phyloP scores from a whole-genome alignment of 2,113 vertebrate species.

The Larimichthys crocea region DNA sequence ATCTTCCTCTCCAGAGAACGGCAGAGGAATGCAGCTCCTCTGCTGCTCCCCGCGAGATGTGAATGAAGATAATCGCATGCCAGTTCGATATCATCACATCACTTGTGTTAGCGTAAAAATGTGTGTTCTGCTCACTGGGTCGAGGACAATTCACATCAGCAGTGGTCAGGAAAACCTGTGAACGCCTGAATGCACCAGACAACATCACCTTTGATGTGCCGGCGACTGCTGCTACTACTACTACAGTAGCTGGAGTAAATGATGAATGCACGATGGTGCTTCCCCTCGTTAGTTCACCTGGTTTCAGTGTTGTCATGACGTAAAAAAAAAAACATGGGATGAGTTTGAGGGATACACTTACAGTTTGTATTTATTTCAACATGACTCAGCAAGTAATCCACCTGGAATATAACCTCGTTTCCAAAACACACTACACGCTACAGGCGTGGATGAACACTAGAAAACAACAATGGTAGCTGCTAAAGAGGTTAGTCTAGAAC shows the following conservation, averaged over 20 bases:
- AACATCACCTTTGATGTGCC: not conserved
- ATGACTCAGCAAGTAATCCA: too few species aligned
- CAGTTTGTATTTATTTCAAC: not conserved
- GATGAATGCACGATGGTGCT: not conserved
- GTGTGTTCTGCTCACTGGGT: conserved; percentile 42
- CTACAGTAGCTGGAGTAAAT: not conserved
- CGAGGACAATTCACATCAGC: conserved; percentile 40
- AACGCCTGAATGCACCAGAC: conserved; percentile 23
- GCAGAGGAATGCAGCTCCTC: not conserved
- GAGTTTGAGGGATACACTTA: not conserved
- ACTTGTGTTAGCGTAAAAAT: conserved; percentile 30
- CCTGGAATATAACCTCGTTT: too few species aligned
- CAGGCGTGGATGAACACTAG: too few species aligned
- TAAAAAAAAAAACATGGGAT: too few species aligned
- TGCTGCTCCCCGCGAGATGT: not conserved
- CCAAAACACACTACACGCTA: too few species aligned
- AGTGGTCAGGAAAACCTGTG: conserved; percentile 35
- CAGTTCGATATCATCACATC: conserved; percentile 40
- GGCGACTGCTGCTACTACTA: not conserved
- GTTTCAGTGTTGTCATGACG: not conserved
- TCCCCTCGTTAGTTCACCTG: not conserved
- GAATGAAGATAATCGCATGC: conserved; percentile 22
- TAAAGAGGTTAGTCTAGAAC: too few species aligned
- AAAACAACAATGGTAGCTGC: too few species aligned
- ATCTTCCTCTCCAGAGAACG: not conserved